Conservation (phyloP, 2,113 vertebrate genomes). For the Gallinago jamesoni region DNA sequence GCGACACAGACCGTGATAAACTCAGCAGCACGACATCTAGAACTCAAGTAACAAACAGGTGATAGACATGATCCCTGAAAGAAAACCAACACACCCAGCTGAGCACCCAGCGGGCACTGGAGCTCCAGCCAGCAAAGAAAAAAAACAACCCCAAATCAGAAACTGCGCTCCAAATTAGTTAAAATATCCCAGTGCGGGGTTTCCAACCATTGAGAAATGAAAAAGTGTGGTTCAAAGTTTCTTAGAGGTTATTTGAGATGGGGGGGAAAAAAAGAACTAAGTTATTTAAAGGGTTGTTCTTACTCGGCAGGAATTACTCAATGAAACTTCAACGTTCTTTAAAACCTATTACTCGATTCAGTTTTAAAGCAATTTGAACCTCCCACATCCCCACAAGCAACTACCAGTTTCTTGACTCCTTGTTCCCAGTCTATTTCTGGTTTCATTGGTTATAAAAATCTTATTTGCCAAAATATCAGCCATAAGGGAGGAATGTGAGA, state of each 20-base stretch:
- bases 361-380: background rate
- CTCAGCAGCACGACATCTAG: constrained; percentile 60
- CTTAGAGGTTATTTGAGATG: background rate
- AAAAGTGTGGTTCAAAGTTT: background rate
- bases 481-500: background rate
- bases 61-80: constrained; percentile 61
- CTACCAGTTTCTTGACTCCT: background rate
- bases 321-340: background rate
- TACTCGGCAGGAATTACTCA: background rate
- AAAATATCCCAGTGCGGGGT: background rate
- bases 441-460: background rate
- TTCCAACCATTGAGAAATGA: background rate
- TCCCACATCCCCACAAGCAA: background rate
- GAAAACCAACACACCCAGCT: background rate
- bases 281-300: background rate
- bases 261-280: background rate
- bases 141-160: background rate
- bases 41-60: constrained; percentile 57
- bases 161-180: background rate
- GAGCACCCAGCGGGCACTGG: background rate
- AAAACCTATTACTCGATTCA: background rate
- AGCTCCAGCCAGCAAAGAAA: background rate
- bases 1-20: background rate
- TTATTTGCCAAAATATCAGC: background rate
- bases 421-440: background rate